Evolutionary conservation across 2,113 vertebrate species (phyloP), one percentile per base, ranked within the genome.

Genomic region (Zosterops borbonicus): DNA sequence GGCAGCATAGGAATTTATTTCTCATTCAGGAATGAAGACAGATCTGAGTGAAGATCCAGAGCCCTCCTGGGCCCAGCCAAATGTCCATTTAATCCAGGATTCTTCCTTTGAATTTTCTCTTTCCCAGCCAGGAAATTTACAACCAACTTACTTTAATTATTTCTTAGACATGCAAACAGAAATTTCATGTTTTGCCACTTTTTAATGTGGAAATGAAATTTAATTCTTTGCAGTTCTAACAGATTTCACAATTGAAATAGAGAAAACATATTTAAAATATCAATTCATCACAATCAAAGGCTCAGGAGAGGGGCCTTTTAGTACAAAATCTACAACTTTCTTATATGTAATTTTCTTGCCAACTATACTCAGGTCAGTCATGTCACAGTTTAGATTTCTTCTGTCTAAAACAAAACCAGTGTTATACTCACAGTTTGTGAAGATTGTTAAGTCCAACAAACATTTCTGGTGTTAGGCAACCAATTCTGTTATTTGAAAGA

Each of bases 401-500:
- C 23, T 74, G 21, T 80, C 88, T 69, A 77, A 88, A 86, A 88
- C 4, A n/a, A 52, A 88, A 63, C 27, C 42, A 6, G 16, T 46
- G 28, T 44, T 62, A 90, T 97, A 99, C 99, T 99, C 96, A 99
- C 99, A 99, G 92, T 98, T 99, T 99, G 49, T 98, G 98, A 90
- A 99, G 98, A 93, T 87, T 98, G 94, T 95, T 97, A 93, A 99
- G 98, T 97, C 98, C 98, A 37, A 97, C 78, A 96, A 99, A 99
- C 97, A 99, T 99, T 95, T 99, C 98, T 88, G 98, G 96, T 83
- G 98, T 98, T 73, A 99, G 97, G 87, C 99, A 99, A 93, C 99
- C 99, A 96, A 99, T 99, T 97, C 99, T 98, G 93, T 99, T 99
- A 97, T 98, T 98, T 73, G 99, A 99, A 83, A 99, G 98, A 97